Base-by-base conservation (phyloP, 2,797 vertebrate species). In the Huso huso region DNA sequence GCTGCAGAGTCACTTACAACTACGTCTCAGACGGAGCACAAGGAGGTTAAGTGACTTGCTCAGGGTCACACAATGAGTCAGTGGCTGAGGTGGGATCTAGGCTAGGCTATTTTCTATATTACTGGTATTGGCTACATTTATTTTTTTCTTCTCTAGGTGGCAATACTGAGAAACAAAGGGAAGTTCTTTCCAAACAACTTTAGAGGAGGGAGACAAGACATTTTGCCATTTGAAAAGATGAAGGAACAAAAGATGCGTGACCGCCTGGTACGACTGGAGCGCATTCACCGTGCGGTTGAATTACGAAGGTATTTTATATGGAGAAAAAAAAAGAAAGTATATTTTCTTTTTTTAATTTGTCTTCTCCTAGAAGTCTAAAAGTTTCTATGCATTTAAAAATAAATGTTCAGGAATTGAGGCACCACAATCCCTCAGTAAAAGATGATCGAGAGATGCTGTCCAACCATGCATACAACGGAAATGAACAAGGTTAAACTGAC, bases 221-320 rank as follows among this genome's bases (percentile, higher is more conserved):
- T 98, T 76, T 79, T 99, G 69, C 93, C 97, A 65, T 99, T 98
- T 85, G 94, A 98, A 80, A 95, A 97, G 83, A 96, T 99, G 88
- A 99, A 98, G 83, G 94, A 97, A 71, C 95, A 96, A 74, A 89
- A 91, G 64, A 86, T 93, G 84, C 89, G 91, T 63, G 95, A 98
- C 75, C 91, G 95, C 67, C 87, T 95, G 77, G 90, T 91, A 74
- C 90, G 93, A 4, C 77, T 95, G 79, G 95, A 98, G 73, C 91
- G 94, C 50, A 86, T 90, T 67, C 94, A 91, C 37, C 87, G 94
- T 79, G 94, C 94, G 4, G 84, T 95, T 69, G 95, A 96, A 73
- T 82, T 98, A 61, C 89, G 95, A 83, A 94, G 95, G 97, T 98
- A 88, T 59, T 8, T 5, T 18, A 18, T 18, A 18, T 18, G 15